Evolutionary conservation across 2,888 invertebrate genomes (phyloP).

Genomic region (Ernsta delagoae): DNA sequence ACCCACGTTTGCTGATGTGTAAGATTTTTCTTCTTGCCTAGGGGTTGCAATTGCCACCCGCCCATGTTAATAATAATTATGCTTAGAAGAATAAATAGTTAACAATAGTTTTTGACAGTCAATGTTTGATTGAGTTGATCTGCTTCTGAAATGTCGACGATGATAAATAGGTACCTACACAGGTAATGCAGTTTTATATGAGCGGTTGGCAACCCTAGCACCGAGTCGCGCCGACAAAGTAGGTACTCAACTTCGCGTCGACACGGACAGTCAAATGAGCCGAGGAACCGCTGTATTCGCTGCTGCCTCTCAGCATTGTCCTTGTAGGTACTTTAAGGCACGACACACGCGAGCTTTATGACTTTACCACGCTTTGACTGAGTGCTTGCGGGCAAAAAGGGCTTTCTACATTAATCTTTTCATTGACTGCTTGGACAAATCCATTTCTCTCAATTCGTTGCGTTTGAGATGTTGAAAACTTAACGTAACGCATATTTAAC

Average conservation of each 20-base stretch:
- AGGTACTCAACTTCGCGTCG: constrained; percentile 54
- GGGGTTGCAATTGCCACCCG: too few species aligned
- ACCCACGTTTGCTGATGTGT: too few species aligned
- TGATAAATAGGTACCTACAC: too few species aligned
- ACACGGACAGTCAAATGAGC: constrained; percentile 71
- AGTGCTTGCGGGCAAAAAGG: neutral
- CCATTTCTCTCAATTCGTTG: neutral
- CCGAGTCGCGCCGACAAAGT: constrained; percentile 57
- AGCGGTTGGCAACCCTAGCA: neutral
- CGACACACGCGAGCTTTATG: constrained; percentile 8
- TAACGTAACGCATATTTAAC: too few species aligned
- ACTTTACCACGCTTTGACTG: constrained; percentile 1
- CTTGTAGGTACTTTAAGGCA: constrained; percentile 46
- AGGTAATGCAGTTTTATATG: too few species aligned
- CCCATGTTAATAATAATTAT: too few species aligned
- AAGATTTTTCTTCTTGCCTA: too few species aligned
- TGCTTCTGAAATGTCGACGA: too few species aligned
- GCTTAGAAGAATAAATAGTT: too few species aligned
- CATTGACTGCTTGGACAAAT: constrained; percentile 1
- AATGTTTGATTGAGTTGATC: too few species aligned
- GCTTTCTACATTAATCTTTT: neutral
- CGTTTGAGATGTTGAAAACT: neutral
- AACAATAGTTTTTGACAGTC: too few species aligned
- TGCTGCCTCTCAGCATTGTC: constrained; percentile 48
- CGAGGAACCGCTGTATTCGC: constrained; percentile 63